Percentiles rank a stretch among this genome's conserved stretches.
Evolutionary conservation across 2,797 vertebrate species (phyloP).

Genomic region (Crocodylus rhombifer): DNA sequence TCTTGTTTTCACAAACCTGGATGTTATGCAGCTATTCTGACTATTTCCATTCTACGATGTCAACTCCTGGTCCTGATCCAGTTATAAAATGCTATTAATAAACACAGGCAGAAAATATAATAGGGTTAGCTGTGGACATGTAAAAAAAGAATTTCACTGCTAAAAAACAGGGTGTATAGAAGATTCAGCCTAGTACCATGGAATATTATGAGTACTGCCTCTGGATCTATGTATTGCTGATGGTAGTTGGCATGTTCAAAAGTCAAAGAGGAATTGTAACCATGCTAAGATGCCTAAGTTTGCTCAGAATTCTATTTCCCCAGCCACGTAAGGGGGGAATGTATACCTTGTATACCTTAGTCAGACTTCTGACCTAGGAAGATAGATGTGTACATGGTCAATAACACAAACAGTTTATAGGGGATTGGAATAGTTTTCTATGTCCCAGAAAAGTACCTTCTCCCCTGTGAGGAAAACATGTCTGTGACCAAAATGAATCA

Average conservation of each 20-base stretch:
- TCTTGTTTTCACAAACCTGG: not conserved
- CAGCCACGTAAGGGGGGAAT: no score
- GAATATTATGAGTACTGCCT: no score
- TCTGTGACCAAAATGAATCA: no score
- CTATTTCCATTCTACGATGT: not conserved
- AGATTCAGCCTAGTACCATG: not conserved
- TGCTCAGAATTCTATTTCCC: no score
- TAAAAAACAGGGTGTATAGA: not conserved
- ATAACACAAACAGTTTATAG: no score
- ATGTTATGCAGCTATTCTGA: not conserved
- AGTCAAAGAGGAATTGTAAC: not conserved
- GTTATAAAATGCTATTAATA: not conserved
- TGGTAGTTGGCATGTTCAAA: not conserved
- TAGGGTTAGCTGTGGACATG: not conserved
- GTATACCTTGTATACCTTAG: no score
- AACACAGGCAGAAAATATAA: not conserved
- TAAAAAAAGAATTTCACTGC: not conserved
- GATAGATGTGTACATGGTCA: no score
- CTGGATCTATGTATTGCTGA: not conserved
- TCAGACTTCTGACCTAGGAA: no score
- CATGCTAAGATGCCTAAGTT: no score
- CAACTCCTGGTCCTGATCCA: slow-evolving; percentile 10
- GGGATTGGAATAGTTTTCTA: no score
- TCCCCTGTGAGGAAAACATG: no score
- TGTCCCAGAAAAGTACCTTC: no score